Evolutionary conservation across 1,140 invertebrate genomes (phyloP), one percentile per base, ranked within the genome.

Genomic region (Anagrus nilaparvatae): DNA sequence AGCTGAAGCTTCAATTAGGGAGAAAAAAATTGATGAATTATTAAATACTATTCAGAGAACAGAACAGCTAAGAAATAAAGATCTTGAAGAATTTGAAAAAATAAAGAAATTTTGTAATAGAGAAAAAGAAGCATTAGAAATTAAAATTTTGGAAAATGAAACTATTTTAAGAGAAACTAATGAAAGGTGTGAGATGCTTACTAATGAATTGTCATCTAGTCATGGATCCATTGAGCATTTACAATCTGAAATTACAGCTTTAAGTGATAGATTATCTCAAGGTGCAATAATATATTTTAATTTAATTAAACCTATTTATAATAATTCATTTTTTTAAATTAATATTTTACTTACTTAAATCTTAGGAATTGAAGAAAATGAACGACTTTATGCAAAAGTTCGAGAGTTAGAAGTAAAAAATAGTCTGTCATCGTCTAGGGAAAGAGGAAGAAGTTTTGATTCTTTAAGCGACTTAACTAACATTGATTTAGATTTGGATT

Each of bases 401-500:
- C 67, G 80, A 43, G 83, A 85, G 49, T 51, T 87, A 6, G 81
- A 86, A 63, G 71, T 72, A 9, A 71, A 75, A 47, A 64, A 58
- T 43, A 60, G 59, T 47, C 54, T 75, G 43, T 68, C 74, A 34
- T 50, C 69, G 1, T 65, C 69, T 3, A 69, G 64, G 50, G 72
- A 73, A 52, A 60, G 63, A 10, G 74, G 78, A 40, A 77, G 79
- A 52, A 81, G 81, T 43, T 75, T 84, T 42, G 82, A 84, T 51
- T 87, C 84, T 10, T 67, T 88, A 5, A 82, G 81, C 52, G 85
- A 88, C 60, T 68, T 88, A 25, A 84, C 82, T 3, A 85, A 86
- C 47, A 76, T 88, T 30, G 81, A 83, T 56, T 68, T 82, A 46
- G 81, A 86, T 49, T 62, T 83, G 25, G 78, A 87, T 65, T 63